These are phyloP conservation scores for Sprattus sprattus DNA, from an alignment of 2,113 vertebrate species.

Conservation along the genomic window DNA sequence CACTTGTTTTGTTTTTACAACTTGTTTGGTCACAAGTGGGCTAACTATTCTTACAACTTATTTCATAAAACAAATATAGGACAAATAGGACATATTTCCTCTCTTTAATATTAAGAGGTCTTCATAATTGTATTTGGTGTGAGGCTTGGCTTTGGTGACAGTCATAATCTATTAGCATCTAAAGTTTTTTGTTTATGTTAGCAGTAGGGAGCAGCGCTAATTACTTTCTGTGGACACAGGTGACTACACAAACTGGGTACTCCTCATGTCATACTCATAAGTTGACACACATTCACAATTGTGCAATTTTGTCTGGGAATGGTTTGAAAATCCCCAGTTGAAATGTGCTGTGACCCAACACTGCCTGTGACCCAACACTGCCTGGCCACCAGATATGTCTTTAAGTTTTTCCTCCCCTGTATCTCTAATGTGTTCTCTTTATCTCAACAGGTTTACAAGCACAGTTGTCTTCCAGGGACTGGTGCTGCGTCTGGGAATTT, in stretches of 20 bases:
- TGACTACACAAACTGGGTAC: background rate
- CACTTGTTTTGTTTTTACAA: too few relatives aligned
- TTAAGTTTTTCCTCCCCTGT: background rate
- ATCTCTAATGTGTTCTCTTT: background rate
- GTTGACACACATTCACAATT: background rate
- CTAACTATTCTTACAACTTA: too few relatives aligned
- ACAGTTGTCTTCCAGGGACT: constrained; percentile 81
- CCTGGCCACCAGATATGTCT: too few relatives aligned
- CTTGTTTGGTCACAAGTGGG: too few relatives aligned
- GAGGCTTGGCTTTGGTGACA: background rate
- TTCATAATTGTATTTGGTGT: background rate
- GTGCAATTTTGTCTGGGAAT: background rate
- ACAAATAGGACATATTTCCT: background rate
- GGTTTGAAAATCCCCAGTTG: background rate
- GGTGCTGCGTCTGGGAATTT: constrained; percentile 79
- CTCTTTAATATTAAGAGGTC: background rate
- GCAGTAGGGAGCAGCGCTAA: too few relatives aligned
- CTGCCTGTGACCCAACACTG: too few relatives aligned
- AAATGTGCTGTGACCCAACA: too few relatives aligned
- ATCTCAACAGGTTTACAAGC: constrained; percentile 74
- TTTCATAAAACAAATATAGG: too few relatives aligned
- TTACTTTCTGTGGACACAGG: background rate
- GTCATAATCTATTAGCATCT: too few relatives aligned
- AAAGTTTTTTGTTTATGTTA: too few relatives aligned
- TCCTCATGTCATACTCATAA: background rate